Percentiles rank a stretch among this genome's conserved stretches.
Evolutionary conservation across 2,113 vertebrate species (phyloP).

Genomic region (Bubo scandiacus): DNA sequence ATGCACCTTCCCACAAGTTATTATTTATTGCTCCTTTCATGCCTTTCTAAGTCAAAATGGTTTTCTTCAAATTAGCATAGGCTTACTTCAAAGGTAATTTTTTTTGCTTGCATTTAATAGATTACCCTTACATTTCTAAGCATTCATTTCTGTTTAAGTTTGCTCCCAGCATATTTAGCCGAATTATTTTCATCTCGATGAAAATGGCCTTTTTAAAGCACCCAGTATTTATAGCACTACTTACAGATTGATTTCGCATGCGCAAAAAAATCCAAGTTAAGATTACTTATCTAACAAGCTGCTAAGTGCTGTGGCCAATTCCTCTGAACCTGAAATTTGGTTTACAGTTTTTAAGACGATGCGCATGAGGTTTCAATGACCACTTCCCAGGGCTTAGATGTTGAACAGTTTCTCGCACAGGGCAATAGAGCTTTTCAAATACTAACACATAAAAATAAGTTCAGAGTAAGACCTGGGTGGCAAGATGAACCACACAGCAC

Average conservation of each 20-base stretch:
- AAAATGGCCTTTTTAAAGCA: not conserved
- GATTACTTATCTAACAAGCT: not conserved
- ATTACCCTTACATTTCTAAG: not conserved
- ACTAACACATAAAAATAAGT: not conserved
- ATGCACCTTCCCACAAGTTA: not conserved
- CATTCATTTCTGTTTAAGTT: not conserved
- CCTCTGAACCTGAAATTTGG: not conserved
- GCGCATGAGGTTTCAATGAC: not conserved
- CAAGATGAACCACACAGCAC: not conserved
- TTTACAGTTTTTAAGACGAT: not conserved
- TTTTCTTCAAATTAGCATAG: not conserved
- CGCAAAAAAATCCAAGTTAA: not conserved
- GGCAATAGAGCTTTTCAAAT: not conserved
- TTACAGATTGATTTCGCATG: not conserved
- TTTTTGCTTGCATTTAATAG: not conserved
- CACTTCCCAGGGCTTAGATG: not conserved
- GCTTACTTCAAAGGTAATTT: not conserved
- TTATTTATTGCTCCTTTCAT: not conserved
- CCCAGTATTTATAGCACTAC: not conserved
- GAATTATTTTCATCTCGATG: conserved; percentile 3
- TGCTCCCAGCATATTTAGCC: not conserved
- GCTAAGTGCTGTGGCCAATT: not conserved
- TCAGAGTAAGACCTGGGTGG: not conserved
- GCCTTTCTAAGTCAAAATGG: not conserved
- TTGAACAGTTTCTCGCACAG: not conserved